Conservation (phyloP, 2,888 invertebrate genomes). For the Microplitis manilae region DNA sequence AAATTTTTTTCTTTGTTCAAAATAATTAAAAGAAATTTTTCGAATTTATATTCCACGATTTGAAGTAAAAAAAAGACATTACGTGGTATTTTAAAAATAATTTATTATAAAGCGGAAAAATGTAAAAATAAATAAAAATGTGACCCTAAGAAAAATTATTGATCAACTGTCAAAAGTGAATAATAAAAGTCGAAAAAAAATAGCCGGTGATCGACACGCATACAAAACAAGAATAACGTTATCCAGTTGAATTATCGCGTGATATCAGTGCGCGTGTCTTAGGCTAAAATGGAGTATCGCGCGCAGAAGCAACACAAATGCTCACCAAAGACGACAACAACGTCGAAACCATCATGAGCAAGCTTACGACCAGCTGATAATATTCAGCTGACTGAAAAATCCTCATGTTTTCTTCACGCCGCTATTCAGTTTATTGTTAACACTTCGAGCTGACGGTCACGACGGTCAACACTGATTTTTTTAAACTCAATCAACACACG, state of each 20-base stretch:
- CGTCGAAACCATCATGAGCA: background rate
- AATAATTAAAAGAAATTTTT: too few relatives aligned
- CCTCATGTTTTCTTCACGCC: background rate
- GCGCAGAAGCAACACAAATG: slow-evolving; percentile 36
- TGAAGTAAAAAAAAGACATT: too few relatives aligned
- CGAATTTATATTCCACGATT: too few relatives aligned
- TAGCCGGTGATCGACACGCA: background rate
- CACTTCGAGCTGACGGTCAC: slow-evolving; percentile 18
- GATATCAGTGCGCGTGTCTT: slow-evolving; percentile 29
- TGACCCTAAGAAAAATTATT: background rate
- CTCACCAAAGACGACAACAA: slow-evolving; percentile 1
- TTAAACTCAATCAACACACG: too few relatives aligned
- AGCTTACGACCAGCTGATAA: slow-evolving; percentile 25
- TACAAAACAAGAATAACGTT: background rate
- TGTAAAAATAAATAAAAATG: background rate
- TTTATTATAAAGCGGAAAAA: too few relatives aligned
- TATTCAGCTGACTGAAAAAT: slow-evolving; percentile 30
- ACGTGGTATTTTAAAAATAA: too few relatives aligned
- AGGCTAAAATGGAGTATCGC: background rate
- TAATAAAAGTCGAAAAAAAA: background rate
- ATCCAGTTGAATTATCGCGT: background rate
- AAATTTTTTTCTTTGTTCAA: too few relatives aligned
- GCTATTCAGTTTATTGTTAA: slow-evolving; percentile 25
- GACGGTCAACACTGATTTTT: background rate
- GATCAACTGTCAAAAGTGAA: background rate